These are phyloP conservation scores for Calycopis cecrops DNA, from an alignment of 1,140 invertebrate species.

Conservation along the genomic window DNA sequence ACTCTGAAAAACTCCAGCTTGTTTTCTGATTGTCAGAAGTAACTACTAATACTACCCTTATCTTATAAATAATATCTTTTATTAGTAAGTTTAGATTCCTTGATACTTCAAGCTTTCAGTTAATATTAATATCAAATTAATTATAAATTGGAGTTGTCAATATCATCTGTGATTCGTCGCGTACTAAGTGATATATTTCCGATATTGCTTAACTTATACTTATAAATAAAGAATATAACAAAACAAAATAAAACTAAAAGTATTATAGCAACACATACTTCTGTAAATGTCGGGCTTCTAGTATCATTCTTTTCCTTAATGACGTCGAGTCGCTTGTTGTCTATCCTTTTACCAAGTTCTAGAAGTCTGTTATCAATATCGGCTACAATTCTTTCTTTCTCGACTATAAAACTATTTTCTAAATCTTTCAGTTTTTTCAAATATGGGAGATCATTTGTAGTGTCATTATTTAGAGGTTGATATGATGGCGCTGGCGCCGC, in stretches of 20 bases:
- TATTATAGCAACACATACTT: slow-evolving; percentile 18
- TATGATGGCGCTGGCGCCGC: not conserved
- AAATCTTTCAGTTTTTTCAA: not conserved
- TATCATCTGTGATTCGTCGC: slow-evolving; percentile 15
- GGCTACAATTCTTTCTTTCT: not conserved
- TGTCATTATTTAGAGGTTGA: not conserved
- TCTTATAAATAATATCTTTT: too few relatives aligned
- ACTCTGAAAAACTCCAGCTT: too few relatives aligned
- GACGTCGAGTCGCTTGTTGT: not conserved
- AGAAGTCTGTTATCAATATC: not conserved
- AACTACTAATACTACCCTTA: too few relatives aligned
- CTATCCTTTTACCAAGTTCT: not conserved
- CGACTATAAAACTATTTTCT: not conserved
- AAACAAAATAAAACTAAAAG: slow-evolving; percentile 16
- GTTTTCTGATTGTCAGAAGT: too few relatives aligned
- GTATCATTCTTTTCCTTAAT: not conserved
- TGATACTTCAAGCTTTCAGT: too few relatives aligned
- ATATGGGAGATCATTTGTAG: not conserved
- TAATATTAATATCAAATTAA: too few relatives aligned
- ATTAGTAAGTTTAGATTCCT: too few relatives aligned
- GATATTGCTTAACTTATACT: slow-evolving; percentile 10
- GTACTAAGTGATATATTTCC: slow-evolving; percentile 13
- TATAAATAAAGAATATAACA: slow-evolving; percentile 8
- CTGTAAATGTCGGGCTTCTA: slow-evolving; percentile 9
- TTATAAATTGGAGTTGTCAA: slow-evolving; percentile 21